Conservation (phyloP, 2,113 vertebrate species). For the Panthera tigris region DNA sequence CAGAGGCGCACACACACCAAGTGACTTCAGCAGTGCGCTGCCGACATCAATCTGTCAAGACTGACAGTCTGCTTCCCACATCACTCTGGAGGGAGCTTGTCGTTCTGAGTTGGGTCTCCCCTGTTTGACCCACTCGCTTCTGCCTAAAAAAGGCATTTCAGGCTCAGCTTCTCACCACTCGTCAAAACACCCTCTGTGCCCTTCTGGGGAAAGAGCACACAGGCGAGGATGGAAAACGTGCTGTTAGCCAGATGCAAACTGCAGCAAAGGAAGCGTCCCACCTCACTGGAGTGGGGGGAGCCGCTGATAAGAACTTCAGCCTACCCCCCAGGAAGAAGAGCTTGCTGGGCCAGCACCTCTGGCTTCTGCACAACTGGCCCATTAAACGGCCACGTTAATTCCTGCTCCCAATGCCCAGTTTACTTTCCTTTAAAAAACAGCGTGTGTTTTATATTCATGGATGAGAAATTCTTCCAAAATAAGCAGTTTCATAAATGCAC, state of each 20-base stretch:
- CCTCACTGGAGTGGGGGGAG: not conserved
- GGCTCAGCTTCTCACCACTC: not conserved
- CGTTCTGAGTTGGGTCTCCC: not conserved
- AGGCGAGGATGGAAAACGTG: not conserved
- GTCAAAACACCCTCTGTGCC: constrained; percentile 4
- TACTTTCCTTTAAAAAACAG: not conserved
- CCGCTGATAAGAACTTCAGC: not conserved
- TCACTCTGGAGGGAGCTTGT: not conserved
- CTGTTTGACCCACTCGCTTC: not conserved
- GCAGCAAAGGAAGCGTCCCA: not conserved
- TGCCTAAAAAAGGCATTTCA: not conserved
- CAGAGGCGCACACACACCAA: accelerated
- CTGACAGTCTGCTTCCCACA: not conserved
- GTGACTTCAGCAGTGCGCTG: accelerated
- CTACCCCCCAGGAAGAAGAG: not conserved
- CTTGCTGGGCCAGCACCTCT: not conserved
- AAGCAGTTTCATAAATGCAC: not conserved
- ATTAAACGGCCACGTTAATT: not conserved
- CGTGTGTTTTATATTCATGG: not conserved
- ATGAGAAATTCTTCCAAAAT: not conserved
- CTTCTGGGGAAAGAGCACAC: not conserved
- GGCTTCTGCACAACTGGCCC: not conserved
- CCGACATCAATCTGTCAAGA: not conserved
- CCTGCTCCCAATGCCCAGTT: not conserved
- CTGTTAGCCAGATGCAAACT: not conserved